A percentile compares a stretch with the other conserved stretches of the same genome.
phyloP scores from a whole-genome alignment of 2,797 vertebrate genomes.

The Chiloscyllium punctatum region DNA sequence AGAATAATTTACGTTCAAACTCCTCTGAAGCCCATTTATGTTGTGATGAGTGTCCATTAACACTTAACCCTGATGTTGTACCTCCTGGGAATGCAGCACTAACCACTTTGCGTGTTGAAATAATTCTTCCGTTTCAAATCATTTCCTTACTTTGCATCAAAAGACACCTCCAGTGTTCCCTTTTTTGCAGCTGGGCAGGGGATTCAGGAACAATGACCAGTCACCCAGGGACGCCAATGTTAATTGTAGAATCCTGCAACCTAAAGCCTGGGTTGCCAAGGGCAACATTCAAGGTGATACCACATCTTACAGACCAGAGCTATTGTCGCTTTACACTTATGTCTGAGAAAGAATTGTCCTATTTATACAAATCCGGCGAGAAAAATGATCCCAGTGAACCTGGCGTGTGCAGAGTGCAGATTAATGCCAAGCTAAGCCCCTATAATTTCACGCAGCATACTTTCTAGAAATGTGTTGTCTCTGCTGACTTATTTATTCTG shows the following conservation, averaged over 20 bases:
- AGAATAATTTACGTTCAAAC: too few species aligned
- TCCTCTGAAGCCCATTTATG: not conserved
- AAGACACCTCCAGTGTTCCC: too few species aligned
- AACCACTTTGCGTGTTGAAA: not conserved
- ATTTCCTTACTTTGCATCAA: not conserved
- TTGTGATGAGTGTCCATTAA: not conserved
- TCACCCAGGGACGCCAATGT: not conserved
- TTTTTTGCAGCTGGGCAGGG: not conserved
- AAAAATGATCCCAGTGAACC: not conserved
- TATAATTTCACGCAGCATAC: not conserved
- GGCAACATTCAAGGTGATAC: not conserved
- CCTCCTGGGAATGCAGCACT: not conserved
- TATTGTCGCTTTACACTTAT: not conserved
- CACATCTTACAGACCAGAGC: not conserved
- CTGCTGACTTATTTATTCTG: constrained; percentile 9
- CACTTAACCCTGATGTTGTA: not conserved
- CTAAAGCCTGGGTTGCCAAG: not conserved
- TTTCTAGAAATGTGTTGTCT: not conserved
- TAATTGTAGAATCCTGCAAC: not conserved
- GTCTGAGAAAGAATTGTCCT: not conserved
- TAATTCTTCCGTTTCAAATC: not conserved
- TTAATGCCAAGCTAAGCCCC: not conserved
- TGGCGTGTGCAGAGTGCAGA: not conserved
- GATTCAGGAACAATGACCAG: not conserved
- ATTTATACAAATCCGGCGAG: not conserved